phyloP scores from a whole-genome alignment of 2,888 invertebrate genomes.

The Cosmopolites sordidus region DNA sequence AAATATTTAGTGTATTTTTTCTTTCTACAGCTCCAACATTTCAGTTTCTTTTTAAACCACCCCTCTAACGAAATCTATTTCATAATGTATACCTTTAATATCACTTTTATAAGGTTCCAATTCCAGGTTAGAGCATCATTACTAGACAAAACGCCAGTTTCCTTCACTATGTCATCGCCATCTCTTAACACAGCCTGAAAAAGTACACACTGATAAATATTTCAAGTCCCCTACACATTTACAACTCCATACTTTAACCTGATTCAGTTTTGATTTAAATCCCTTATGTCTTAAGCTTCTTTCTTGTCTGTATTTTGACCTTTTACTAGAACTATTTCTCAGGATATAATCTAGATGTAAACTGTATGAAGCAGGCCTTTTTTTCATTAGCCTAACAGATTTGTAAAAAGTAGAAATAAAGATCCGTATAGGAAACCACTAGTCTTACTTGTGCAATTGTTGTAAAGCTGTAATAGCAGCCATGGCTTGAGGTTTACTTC shows the following conservation, averaged over 20 bases:
- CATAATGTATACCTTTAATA: slow-evolving; percentile 61
- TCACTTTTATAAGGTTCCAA: slow-evolving; percentile 84
- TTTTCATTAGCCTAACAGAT: slow-evolving; percentile 61
- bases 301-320: slow-evolving; percentile 35
- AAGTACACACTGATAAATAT: not conserved
- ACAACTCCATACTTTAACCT: slow-evolving; percentile 33
- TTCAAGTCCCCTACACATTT: no score
- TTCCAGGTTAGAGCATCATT: slow-evolving; percentile 86
- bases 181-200: slow-evolving; percentile 43
- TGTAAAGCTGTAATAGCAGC: slow-evolving; percentile 78
- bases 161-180: slow-evolving; percentile 63
- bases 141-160: slow-evolving; percentile 74
- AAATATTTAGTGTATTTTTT: no score
- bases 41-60: no score
- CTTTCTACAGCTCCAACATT: no score
- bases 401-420: not conserved
- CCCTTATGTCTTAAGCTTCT: slow-evolving; percentile 33
- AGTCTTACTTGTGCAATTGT: slow-evolving; percentile 60
- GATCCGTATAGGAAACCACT: slow-evolving; percentile 1
- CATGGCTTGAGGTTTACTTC: slow-evolving; percentile 74
- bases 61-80: no score
- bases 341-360: slow-evolving; percentile 78
- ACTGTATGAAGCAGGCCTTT: slow-evolving; percentile 76
- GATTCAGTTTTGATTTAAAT: slow-evolving; percentile 41
- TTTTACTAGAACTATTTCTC: slow-evolving; percentile 47